These are phyloP conservation scores for Takifugu ocellatus DNA, from an alignment of 2,797 vertebrate genomes.

Conservation along the genomic window DNA sequence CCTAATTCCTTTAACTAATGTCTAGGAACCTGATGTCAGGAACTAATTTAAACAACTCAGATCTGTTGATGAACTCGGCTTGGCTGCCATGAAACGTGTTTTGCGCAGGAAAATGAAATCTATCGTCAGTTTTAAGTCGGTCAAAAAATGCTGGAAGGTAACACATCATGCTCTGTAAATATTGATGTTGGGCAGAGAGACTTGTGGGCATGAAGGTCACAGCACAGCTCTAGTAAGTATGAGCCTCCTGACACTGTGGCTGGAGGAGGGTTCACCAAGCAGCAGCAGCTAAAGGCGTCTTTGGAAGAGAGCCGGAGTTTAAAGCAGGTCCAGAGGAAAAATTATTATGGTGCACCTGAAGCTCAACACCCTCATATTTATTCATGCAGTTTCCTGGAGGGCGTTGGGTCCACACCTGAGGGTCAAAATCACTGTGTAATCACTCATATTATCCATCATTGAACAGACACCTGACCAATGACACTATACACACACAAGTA, in stretches of 20 bases:
- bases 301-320: slow-evolving; percentile 26
- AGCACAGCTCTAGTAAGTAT: slow-evolving; percentile 28
- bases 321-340: slow-evolving; percentile 35
- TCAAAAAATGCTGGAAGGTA: slow-evolving; percentile 29
- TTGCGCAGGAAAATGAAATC: slow-evolving; percentile 15
- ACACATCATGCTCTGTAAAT: slow-evolving; percentile 39
- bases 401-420: slow-evolving; percentile 7
- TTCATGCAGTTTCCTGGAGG: slow-evolving; percentile 44
- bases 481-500: too few relatives aligned
- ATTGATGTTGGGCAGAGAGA: slow-evolving; percentile 41
- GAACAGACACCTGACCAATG: background rate
- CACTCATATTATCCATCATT: background rate
- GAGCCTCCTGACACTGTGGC: slow-evolving; percentile 32
- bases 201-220: slow-evolving; percentile 38
- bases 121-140: slow-evolving; percentile 8
- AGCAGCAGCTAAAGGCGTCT: slow-evolving; percentile 32
- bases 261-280: slow-evolving; percentile 39
- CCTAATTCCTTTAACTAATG: too few relatives aligned
- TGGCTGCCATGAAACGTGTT: slow-evolving; percentile 16
- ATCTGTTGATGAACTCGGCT: background rate
- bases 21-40: background rate
- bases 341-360: slow-evolving; percentile 44
- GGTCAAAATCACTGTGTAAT: slow-evolving; percentile 1
- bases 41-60: background rate
- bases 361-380: slow-evolving; percentile 37